A percentile compares a stretch with the other conserved stretches of the same genome.
Evolutionary conservation across 2,113 vertebrate genomes (phyloP).

Genomic region (Leucopsar rothschildi): DNA sequence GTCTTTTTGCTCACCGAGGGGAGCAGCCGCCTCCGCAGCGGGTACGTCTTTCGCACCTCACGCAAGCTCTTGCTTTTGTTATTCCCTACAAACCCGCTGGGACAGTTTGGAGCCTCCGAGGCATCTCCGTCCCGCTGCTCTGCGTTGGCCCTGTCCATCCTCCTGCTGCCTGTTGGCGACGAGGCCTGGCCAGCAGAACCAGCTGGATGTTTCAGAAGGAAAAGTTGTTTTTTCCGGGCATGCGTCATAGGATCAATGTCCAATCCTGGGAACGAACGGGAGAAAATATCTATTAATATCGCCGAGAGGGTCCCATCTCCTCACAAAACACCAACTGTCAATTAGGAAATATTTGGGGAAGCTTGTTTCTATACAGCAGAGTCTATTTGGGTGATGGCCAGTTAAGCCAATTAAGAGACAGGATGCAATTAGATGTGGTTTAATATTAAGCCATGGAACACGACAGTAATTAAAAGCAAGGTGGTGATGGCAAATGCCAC

Average conservation of each 20-base stretch:
- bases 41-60: slow-evolving; percentile 78
- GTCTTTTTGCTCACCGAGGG: slow-evolving; percentile 75
- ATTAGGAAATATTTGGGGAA: neutral
- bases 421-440: neutral
- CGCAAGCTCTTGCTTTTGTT: slow-evolving; percentile 45
- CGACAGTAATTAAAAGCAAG: neutral
- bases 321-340: neutral
- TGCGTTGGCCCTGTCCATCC: slow-evolving; percentile 61
- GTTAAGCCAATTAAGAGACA: slow-evolving; percentile 28
- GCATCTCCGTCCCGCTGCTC: slow-evolving; percentile 42
- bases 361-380: neutral
- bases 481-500: neutral
- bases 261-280: slow-evolving; percentile 59
- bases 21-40: slow-evolving; percentile 71
- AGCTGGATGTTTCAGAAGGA: slow-evolving; percentile 70
- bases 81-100: neutral
- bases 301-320: neutral
- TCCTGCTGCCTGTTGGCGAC: slow-evolving; percentile 56
- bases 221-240: slow-evolving; percentile 76
- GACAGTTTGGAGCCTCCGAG: neutral
- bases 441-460: neutral
- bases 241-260: slow-evolving; percentile 76
- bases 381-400: neutral
- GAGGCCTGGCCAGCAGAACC: slow-evolving; percentile 64
- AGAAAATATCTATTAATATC: slow-evolving; percentile 42